Conservation (phyloP, 1,140 invertebrate genomes). For the Drosophila kepulauana region DNA sequence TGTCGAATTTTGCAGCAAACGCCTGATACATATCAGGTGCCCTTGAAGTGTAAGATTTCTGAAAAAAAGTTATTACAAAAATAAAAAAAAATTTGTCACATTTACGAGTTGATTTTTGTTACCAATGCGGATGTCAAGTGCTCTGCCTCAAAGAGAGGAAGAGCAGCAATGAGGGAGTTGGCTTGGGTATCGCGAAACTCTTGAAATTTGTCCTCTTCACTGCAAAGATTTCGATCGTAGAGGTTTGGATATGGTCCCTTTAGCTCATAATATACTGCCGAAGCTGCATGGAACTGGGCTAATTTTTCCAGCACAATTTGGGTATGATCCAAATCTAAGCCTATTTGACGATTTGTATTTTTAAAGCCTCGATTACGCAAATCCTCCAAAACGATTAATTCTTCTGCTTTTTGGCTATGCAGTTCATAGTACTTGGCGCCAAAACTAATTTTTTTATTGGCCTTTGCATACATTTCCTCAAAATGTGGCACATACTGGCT, state of each 20-base stretch:
- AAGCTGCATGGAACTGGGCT: conserved; percentile 87
- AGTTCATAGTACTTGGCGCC: conserved; percentile 55
- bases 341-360: conserved; percentile 86
- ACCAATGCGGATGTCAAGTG: conserved; percentile 50
- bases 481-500: conserved; percentile 62
- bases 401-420: conserved; percentile 20
- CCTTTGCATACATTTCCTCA: conserved; percentile 74
- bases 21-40: conserved; percentile 64
- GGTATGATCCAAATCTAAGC: conserved; percentile 86
- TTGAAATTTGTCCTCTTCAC: conserved; percentile 48
- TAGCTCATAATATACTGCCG: conserved; percentile 72
- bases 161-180: conserved; percentile 26
- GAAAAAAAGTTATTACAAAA: neutral
- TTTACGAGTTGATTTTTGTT: neutral
- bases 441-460: conserved; percentile 48
- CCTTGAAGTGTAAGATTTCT: conserved; percentile 52
- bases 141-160: conserved; percentile 40
- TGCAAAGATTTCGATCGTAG: conserved; percentile 59
- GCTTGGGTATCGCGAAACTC: conserved; percentile 56
- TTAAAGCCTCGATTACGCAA: conserved; percentile 85
- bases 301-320: conserved; percentile 86
- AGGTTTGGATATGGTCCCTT: conserved; percentile 55
- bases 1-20: conserved; percentile 59
- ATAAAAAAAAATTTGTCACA: neutral
- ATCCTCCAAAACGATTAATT: conserved; percentile 86